Evolutionary conservation across 1,140 invertebrate genomes (phyloP), one percentile per base, ranked within the genome.

Genomic region (Phortica variegata): DNA sequence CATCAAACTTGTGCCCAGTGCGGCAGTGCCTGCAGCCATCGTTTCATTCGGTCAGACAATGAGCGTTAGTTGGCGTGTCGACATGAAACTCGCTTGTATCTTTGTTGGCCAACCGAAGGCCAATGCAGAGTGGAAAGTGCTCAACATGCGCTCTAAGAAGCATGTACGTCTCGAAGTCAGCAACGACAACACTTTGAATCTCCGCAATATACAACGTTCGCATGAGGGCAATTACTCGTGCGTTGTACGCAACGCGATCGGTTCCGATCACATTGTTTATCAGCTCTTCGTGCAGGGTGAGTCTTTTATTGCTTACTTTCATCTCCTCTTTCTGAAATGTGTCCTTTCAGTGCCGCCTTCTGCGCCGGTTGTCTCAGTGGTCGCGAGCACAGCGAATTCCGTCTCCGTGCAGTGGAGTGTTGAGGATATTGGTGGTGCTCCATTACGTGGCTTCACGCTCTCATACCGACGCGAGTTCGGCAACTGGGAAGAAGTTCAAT

Each of bases 201-300:
- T 86, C 54, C 77, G 77, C 31, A 79, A 81, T 43, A 80, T 84
- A 39, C 79, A 81, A 61, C 62, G 82, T 57, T 73, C 57, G 10
- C 82, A 86, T 57, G 81, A 84, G 51, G 84, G 85, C 10, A 84
- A 86, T 60, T 86, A 86, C 58, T 79, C 84, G 1, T 87, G 86
- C 59, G 74, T 77, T 12, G 84, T 80, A 0, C 77, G 78, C 48
- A 87, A 87, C 66, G 63, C 76, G 2, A 77, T 82, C 47, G 84
- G 85, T 0, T 77, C 77, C 3, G 85, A 86, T 66, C 76, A 80
- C 50, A 84, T 87, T 40, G 77, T 79, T 9, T 84, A 85, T 63
- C 77, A 80, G 18, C 56, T 87, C 5, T 79, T 79, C 55, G 83
- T 86, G 4, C 83, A 85, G 82, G 69, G 69, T 70, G 31, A 54